Percentiles rank a stretch among this genome's conserved stretches.
Conservation (phyloP, 2,888 invertebrate genomes). For the Nemapogon koenigi region DNA sequence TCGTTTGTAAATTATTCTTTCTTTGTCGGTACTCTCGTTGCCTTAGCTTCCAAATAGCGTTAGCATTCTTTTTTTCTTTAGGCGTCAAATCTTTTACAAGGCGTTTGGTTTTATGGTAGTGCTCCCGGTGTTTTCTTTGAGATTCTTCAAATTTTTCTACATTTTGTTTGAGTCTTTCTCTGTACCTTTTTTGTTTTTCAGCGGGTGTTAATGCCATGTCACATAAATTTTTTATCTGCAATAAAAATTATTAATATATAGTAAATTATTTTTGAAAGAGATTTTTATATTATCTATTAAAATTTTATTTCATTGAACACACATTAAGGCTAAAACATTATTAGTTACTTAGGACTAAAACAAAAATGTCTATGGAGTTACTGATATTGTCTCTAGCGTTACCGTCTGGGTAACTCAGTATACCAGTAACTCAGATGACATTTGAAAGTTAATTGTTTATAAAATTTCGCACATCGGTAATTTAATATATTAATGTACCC, state of each 20-base stretch:
- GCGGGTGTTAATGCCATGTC: constrained; percentile 11
- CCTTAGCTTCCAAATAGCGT: no score
- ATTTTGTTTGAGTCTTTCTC: constrained; percentile 14
- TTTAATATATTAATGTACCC: background rate
- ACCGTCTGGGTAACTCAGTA: background rate
- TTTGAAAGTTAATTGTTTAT: background rate
- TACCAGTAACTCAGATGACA: background rate
- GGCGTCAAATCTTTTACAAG: constrained; percentile 14
- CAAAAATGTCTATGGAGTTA: background rate
- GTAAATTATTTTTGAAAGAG: no score
- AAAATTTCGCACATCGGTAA: background rate
- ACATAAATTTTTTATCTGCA: no score
- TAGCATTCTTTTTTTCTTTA: no score
- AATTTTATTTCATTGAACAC: constrained; percentile 12
- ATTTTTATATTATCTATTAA: no score
- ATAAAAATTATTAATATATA: no score
- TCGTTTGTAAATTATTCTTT: no score
- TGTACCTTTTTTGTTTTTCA: constrained; percentile 15
- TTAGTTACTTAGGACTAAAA: background rate
- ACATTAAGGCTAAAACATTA: background rate
- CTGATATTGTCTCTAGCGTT: background rate
- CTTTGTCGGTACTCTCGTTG: no score
- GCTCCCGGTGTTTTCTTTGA: constrained; percentile 12
- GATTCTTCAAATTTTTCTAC: constrained; percentile 13
- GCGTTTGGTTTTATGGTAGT: constrained; percentile 14